These are phyloP conservation scores for Hirudinaria manillensis DNA, from an alignment of 2,888 invertebrate species.

Conservation along the genomic window DNA sequence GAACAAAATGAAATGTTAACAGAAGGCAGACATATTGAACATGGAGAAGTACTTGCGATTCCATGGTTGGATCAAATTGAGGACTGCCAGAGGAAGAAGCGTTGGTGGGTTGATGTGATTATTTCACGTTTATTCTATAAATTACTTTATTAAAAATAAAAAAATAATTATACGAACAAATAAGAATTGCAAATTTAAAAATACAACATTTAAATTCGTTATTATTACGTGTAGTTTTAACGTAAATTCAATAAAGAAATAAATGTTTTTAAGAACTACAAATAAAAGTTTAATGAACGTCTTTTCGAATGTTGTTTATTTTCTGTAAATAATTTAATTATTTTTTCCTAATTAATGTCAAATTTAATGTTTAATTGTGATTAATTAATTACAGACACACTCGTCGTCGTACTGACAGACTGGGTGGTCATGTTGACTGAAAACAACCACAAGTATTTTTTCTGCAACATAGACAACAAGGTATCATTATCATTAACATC, in stretches of 20 bases:
- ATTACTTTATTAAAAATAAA: too few relatives aligned
- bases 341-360: too few relatives aligned
- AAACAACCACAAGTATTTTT: constrained; percentile 80
- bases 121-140: neutral
- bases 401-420: constrained; percentile 83
- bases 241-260: too few relatives aligned
- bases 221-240: too few relatives aligned
- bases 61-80: neutral
- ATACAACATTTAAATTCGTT: too few relatives aligned
- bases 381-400: constrained; percentile 65
- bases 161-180: too few relatives aligned
- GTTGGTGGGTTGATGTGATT: neutral
- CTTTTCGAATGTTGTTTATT: too few relatives aligned
- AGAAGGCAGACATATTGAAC: neutral
- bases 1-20: neutral
- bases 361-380: too few relatives aligned
- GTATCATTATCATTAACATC: constrained; percentile 53
- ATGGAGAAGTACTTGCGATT: neutral
- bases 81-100: neutral
- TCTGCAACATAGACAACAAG: constrained; percentile 83
- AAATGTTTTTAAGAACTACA: too few relatives aligned
- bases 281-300: too few relatives aligned
- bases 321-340: too few relatives aligned
- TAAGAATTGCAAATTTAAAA: too few relatives aligned
- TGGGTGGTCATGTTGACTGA: constrained; percentile 85